Evolutionary conservation across 2,113 vertebrate genomes (phyloP), one percentile per base, ranked within the genome.

Genomic region (Mionectes macconnelli): DNA sequence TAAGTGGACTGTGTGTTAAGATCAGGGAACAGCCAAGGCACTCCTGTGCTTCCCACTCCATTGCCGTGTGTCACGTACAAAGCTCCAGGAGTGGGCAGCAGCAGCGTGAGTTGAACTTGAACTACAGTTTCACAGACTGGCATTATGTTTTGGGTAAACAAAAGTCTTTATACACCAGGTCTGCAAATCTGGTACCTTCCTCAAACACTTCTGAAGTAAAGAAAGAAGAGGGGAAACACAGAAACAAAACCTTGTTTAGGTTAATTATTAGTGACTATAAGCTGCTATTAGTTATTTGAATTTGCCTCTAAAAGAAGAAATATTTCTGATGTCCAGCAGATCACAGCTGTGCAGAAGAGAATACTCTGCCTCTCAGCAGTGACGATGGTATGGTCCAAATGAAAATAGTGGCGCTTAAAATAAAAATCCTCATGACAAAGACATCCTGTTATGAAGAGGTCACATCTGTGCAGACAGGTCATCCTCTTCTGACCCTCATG

Each of bases 361-460:
- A 56, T 16, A 44, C 35, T 27, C 27, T 85, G 86, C 72, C 83
- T 78, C 78, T 93, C 37, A 1, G 56, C 42, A 91, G 84, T 70
- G 72, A 91, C 90, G 79, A 64, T 47, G 42, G 57, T 57, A 45
- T 9, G 4, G 80, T 42, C 85, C 77, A 81, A 94, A 96, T 95
- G 84, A 93, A 97, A 98, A 96, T 39, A 97, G 97, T 70, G 93
- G 92, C 8, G 10, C 94, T 92, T 94, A 92, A 97, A 97, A 96
- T 85, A 93, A 97, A 94, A 97, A 93, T 77, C 87, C 92, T 96
- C 60, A 49, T 47, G 39, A 96, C 96, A 97, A 98, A 98, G 97
- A 84, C 92, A 87, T 91, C 94, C 93, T 96, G 86, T 95, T 94
- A 93, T 90, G 90, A 96, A 63, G 72, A 96, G 96, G 95, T 96